These are phyloP conservation scores for Pimpla rufipes DNA, from an alignment of 2,888 invertebrate genomes.

Conservation along the genomic window DNA sequence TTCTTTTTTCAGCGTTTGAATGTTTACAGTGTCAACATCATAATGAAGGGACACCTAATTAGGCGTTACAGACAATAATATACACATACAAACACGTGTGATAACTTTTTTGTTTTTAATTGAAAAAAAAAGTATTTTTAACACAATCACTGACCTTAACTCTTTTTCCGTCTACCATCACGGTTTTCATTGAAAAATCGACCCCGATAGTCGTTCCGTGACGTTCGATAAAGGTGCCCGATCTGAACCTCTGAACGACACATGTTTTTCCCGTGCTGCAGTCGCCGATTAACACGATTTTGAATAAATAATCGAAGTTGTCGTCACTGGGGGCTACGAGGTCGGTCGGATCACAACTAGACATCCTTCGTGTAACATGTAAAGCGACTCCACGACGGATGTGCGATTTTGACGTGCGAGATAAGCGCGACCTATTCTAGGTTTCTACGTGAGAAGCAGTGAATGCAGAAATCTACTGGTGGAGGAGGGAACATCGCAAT, in stretches of 20 bases:
- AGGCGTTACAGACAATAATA: background rate
- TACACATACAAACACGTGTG: background rate
- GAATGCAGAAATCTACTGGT: slow-evolving; percentile 54
- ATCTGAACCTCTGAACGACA: slow-evolving; percentile 97
- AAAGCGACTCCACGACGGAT: slow-evolving; percentile 23
- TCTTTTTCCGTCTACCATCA: slow-evolving; percentile 96
- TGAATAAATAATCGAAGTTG: slow-evolving; percentile 97
- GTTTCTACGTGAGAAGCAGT: slow-evolving; percentile 54
- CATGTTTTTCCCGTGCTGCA: slow-evolving; percentile 97
- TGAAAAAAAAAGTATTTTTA: background rate
- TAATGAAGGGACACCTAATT: background rate
- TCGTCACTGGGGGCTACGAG: slow-evolving; percentile 92
- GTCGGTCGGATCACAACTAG: slow-evolving; percentile 91
- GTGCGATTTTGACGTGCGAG: slow-evolving; percentile 49
- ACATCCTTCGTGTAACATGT: slow-evolving; percentile 86
- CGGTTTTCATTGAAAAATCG: slow-evolving; percentile 99
- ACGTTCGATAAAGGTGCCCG: slow-evolving; percentile 97
- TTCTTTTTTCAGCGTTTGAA: background rate
- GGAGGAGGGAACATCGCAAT: slow-evolving; percentile 48
- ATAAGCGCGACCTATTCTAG: slow-evolving; percentile 52
- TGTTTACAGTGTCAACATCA: too few species aligned
- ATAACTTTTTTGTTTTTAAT: background rate
- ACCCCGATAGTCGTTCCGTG: slow-evolving; percentile 99
- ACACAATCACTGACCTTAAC: slow-evolving; percentile 91
- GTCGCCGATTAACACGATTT: slow-evolving; percentile 97